Evolutionary conservation across 1,140 invertebrate species (phyloP).

Genomic region (Camponotus floridanus): DNA sequence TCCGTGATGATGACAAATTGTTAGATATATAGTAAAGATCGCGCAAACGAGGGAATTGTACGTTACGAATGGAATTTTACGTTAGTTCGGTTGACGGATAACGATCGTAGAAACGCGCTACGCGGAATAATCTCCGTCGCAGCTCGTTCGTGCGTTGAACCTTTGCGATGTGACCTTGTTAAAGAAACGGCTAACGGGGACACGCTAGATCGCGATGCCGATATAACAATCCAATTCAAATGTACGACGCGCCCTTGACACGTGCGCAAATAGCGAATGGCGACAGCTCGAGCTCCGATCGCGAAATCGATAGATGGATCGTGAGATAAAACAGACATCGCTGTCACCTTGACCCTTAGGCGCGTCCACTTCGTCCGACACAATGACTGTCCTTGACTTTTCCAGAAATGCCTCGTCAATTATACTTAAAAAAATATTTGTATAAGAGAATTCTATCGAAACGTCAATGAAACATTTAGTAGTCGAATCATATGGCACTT

Average conservation of each 20-base stretch:
- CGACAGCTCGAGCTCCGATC: neutral
- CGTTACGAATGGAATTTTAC: constrained; percentile 3
- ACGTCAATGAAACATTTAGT: neutral
- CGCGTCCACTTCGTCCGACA: neutral
- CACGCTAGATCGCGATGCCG: constrained; percentile 40
- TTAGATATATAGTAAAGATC: neutral
- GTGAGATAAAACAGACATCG: neutral
- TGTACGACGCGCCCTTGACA: constrained; percentile 46
- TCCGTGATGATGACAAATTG: constrained; percentile 19
- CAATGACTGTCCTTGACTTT: neutral
- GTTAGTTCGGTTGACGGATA: constrained; percentile 27
- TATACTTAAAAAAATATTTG: neutral
- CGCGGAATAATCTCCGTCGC: constrained; percentile 24
- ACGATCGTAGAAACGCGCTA: constrained; percentile 44
- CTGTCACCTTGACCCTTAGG: constrained; percentile 30
- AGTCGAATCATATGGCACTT: neutral
- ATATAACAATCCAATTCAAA: constrained; percentile 54
- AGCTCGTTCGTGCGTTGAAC: constrained; percentile 47
- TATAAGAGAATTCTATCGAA: neutral
- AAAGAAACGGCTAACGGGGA: constrained; percentile 57
- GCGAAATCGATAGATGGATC: neutral
- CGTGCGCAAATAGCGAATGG: constrained; percentile 38
- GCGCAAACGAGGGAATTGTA: neutral
- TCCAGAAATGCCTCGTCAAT: neutral
- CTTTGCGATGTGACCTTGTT: constrained; percentile 53